phyloP scores from a whole-genome alignment of 2,888 invertebrate species.

The Uloborus plumipes region DNA sequence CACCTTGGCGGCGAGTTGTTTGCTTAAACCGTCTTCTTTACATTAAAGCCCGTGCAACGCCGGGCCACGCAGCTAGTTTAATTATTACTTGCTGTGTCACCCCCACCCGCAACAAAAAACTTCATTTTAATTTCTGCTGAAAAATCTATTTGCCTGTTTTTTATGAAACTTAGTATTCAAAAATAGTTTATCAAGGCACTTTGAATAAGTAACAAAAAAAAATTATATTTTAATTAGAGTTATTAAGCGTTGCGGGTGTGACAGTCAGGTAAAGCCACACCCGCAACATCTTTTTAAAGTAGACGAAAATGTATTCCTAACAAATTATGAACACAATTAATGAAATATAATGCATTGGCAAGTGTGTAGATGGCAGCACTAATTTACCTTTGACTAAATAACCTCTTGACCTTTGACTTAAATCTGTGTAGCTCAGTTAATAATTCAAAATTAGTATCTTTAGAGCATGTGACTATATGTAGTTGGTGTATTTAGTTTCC shows the following conservation, averaged over 20 bases:
- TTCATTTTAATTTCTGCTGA: too few species aligned
- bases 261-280: neutral
- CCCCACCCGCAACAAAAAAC: too few species aligned
- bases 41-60: too few species aligned
- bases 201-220: too few species aligned
- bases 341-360: neutral
- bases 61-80: too few species aligned
- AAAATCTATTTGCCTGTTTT: too few species aligned
- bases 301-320: neutral
- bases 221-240: neutral
- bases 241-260: neutral
- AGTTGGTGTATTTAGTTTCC: neutral
- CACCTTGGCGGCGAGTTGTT: too few species aligned
- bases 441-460: neutral
- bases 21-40: too few species aligned
- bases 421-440: neutral
- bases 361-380: constrained; percentile 1
- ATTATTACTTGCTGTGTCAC: too few species aligned
- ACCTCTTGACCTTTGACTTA: neutral
- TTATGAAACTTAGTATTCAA: too few species aligned
- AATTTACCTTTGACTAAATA: too few species aligned
- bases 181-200: too few species aligned
- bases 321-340: neutral
- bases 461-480: neutral
- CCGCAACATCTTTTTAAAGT: neutral